Evolutionary conservation across 2,113 vertebrate species (phyloP), one percentile per base, ranked within the genome.

Genomic region (Phylloscopus trochilus): DNA sequence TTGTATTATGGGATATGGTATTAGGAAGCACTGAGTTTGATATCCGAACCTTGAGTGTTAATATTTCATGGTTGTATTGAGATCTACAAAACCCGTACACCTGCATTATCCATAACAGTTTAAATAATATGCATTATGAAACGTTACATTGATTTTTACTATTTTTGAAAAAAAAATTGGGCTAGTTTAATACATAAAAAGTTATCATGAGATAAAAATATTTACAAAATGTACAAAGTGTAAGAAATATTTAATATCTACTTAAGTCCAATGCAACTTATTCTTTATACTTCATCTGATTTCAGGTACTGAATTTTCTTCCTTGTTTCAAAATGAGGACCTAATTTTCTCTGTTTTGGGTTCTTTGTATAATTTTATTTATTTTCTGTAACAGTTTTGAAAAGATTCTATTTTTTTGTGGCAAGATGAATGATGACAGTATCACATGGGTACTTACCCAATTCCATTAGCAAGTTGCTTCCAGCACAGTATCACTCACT

Each of bases 1-100:
- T 53, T 63, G 7, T 6, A 26, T 27, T 49, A 30, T 15, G 5
- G 33, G 20, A 24, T 74, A 43, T 5, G 8, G 5, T 37, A 35
- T 59, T 33, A n/a, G 11, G 28, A 88, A 64, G 12, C 20, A 31
- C 19, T 33, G 49, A 60, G 26, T 64, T n/a, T 51, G 9, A 24
- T 66, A 77, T 17, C 8, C 4, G 5, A 81, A 2, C 0, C 6
- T 3, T 49, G 8, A 33, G 19, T 13, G 5, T n/a, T 64, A 52
- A 19, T 77, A 69, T 60, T 68, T 80, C 18, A 21, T 51, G 11
- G 5, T 26, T 64, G 1, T 55, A 10, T 43, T 81, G 43, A 59
- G 15, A 68, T 13, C 15, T 83, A 30, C 21, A 63, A 80, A 81
- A 1, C 0, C 4, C 3, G 4, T 17, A 17, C 2, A 33, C 6